These are phyloP conservation scores for Linnaemya vulpina DNA, from an alignment of 2,888 invertebrate species.

Conservation along the genomic window DNA sequence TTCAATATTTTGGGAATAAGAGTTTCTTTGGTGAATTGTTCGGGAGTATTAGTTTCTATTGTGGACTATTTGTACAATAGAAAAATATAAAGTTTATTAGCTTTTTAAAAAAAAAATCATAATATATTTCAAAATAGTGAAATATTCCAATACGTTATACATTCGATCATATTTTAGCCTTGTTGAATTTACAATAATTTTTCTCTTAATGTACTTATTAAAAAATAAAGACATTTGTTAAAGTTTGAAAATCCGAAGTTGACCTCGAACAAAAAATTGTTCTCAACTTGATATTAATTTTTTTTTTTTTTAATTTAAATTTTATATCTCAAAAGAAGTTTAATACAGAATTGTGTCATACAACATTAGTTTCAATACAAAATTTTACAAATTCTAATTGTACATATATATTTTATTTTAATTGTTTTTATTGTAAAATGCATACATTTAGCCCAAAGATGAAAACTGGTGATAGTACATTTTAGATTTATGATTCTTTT, in stretches of 20 bases:
- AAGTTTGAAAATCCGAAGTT: neutral
- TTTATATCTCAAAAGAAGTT: neutral
- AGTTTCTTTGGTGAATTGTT: too few species aligned
- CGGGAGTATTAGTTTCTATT: too few species aligned
- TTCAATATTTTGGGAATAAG: too few species aligned
- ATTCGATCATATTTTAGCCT: neutral
- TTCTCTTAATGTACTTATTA: neutral
- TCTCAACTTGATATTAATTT: neutral
- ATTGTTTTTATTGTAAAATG: neutral
- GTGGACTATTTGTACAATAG: too few species aligned
- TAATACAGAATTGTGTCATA: neutral
- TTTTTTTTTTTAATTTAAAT: neutral
- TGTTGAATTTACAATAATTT: neutral
- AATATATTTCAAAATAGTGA: too few species aligned
- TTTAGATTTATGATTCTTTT: neutral
- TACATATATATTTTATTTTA: neutral
- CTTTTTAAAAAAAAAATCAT: too few species aligned
- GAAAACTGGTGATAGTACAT: constrained; percentile 29
- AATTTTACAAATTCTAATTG: neutral
- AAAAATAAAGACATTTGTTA: neutral
- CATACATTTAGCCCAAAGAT: neutral
- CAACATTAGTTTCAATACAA: neutral
- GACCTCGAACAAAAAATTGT: neutral
- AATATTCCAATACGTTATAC: too few species aligned
- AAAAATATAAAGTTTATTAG: too few species aligned